Evolutionary conservation across 2,888 invertebrate species (phyloP).

Genomic region (Dicyrtoma fusca): DNA sequence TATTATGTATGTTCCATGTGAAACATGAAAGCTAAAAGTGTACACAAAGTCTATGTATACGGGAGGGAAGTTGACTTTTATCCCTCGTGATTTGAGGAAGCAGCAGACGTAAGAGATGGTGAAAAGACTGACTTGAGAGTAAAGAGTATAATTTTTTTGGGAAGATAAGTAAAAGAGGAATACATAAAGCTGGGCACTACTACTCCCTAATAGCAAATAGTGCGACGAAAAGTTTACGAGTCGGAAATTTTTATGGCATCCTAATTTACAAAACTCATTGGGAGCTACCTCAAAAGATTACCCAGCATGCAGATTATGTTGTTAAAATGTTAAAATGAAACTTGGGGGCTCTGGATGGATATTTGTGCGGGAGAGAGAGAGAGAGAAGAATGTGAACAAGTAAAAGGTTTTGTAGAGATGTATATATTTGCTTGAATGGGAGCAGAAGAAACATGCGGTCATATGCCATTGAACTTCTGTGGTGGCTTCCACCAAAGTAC

Average conservation of each 20-base stretch:
- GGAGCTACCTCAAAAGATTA: neutral
- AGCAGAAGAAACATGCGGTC: no score
- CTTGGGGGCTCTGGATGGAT: no score
- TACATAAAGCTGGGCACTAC: neutral
- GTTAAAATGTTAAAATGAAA: no score
- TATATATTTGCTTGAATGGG: no score
- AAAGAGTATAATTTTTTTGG: neutral
- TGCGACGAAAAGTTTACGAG: constrained; percentile 34
- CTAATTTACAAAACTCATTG: constrained; percentile 36
- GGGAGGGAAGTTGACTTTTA: neutral
- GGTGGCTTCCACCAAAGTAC: no score
- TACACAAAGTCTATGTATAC: no score
- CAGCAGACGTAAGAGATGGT: no score
- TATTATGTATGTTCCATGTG: neutral
- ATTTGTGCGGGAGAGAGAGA: no score
- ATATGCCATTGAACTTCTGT: no score
- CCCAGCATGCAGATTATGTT: neutral
- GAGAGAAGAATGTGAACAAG: no score
- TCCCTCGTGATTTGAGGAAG: neutral
- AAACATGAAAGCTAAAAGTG: neutral
- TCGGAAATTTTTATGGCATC: constrained; percentile 33
- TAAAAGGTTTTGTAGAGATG: no score
- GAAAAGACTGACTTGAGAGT: neutral
- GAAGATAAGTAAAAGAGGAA: neutral
- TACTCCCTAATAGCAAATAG: neutral